Percentiles rank a stretch among this genome's conserved stretches.
Conservation (phyloP, 2,888 invertebrate species). For the Drosophila rellima region DNA sequence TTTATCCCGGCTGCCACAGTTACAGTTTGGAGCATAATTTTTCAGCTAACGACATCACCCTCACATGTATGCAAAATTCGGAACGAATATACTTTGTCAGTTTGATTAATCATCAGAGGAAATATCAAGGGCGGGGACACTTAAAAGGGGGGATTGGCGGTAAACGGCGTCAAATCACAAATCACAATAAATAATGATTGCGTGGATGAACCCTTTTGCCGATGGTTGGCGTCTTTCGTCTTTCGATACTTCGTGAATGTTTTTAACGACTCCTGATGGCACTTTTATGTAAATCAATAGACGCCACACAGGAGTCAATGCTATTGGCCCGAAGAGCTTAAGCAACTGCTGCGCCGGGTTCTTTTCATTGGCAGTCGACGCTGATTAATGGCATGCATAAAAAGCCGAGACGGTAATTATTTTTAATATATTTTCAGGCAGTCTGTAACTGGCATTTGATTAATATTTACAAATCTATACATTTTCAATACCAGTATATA, state of each 20-base stretch:
- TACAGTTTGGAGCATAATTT: constrained; percentile 38
- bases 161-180: constrained; percentile 77
- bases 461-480: constrained; percentile 56
- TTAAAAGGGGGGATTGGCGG: constrained; percentile 20
- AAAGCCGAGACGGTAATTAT: constrained; percentile 64
- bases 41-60: constrained; percentile 21
- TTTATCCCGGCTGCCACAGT: constrained; percentile 29
- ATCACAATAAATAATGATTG: constrained; percentile 79
- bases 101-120: constrained; percentile 70
- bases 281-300: constrained; percentile 72
- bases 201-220: constrained; percentile 50
- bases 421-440: constrained; percentile 65
- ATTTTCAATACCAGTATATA: constrained; percentile 18
- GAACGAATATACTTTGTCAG: constrained; percentile 69
- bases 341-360: constrained; percentile 31
- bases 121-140: not conserved
- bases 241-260: constrained; percentile 21
- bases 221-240: constrained; percentile 16
- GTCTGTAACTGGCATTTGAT: constrained; percentile 73
- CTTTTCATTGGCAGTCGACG: constrained; percentile 35
- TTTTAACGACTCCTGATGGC: constrained; percentile 69
- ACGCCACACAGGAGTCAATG: constrained; percentile 47
- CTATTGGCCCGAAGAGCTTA: constrained; percentile 37
- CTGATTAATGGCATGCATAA: constrained; percentile 70
- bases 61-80: constrained; percentile 37